phyloP scores from a whole-genome alignment of 2,113 vertebrate species.

The Illadopsis cleaveri region DNA sequence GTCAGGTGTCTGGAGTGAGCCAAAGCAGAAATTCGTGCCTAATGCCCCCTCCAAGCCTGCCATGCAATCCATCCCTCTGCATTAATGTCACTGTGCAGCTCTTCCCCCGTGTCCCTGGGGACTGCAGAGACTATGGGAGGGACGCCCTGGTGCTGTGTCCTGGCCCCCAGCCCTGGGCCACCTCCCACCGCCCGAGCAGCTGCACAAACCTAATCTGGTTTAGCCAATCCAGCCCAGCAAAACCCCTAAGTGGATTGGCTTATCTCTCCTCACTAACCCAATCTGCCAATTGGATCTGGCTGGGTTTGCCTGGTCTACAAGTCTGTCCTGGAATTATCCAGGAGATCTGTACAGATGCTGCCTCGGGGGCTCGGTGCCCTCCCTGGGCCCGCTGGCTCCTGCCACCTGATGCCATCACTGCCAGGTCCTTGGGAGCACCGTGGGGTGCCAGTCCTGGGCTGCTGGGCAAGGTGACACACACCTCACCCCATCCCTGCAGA shows the following conservation, averaged over 20 bases:
- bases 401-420: not conserved
- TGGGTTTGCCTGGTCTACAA: not conserved
- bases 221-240: not conserved
- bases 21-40: not conserved
- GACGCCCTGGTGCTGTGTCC: not conserved
- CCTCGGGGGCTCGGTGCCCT: not conserved
- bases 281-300: conserved; percentile 20
- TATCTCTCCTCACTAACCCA: conserved; percentile 6
- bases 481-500: not conserved
- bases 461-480: rapidly evolving
- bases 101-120: not conserved
- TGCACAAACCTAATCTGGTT: not conserved
- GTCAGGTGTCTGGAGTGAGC: not conserved
- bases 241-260: conserved; percentile 32
- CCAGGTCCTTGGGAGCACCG: rapidly evolving
- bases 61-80: not conserved
- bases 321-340: not conserved
- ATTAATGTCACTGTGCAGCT: not conserved
- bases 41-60: not conserved
- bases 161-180: not conserved
- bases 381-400: not conserved
- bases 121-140: not conserved
- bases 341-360: not conserved
- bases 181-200: not conserved
- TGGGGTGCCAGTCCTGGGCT: not conserved